Conservation (phyloP, 2,113 vertebrate species). For the Chinchilla lanigera region DNA sequence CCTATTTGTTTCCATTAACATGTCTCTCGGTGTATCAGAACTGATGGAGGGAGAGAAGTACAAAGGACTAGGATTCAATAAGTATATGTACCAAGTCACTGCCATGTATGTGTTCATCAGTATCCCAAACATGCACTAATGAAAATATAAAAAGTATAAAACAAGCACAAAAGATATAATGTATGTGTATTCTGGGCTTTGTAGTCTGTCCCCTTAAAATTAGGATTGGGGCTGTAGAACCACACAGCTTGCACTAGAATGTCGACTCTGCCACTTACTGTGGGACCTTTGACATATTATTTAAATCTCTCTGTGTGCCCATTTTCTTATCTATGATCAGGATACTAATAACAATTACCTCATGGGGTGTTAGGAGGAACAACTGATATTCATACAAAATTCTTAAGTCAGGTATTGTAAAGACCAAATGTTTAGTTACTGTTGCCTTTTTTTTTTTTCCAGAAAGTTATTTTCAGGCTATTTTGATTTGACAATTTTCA, state of each 20-base stretch:
- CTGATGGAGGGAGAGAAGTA: neutral
- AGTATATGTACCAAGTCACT: neutral
- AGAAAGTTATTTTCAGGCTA: neutral
- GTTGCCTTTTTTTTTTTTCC: neutral
- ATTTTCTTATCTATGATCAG: neutral
- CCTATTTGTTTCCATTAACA: neutral
- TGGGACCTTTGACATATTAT: neutral
- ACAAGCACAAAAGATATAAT: neutral
- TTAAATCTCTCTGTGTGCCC: neutral
- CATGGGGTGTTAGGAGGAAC: neutral
- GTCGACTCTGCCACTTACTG: neutral
- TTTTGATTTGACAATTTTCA: neutral
- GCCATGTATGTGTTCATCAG: neutral
- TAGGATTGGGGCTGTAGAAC: neutral
- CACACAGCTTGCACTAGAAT: neutral
- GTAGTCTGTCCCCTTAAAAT: neutral
- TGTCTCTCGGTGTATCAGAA: neutral
- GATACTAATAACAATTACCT: neutral
- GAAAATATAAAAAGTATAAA: neutral
- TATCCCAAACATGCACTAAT: neutral
- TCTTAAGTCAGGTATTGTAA: neutral
- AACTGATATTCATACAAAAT: neutral
- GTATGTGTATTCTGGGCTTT: neutral
- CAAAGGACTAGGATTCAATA: neutral
- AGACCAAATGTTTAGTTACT: neutral